Conservation (phyloP, 2,113 vertebrate genomes). For the Phylloscopus trochiloides region DNA sequence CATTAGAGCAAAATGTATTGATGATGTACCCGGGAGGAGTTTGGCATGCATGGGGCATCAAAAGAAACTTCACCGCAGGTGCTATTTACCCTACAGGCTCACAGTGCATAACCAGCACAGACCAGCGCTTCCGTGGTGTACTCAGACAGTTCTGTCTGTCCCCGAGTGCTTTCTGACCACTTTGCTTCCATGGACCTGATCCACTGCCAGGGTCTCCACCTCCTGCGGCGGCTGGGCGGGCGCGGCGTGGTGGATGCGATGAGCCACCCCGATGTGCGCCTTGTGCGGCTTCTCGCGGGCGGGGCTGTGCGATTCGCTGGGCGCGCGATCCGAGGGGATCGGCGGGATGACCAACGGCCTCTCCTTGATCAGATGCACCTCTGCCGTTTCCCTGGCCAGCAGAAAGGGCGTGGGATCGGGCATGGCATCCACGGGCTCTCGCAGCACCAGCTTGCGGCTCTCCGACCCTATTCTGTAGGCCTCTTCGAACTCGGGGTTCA, state of each 20-base stretch:
- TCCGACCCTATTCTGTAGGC: constrained; percentile 88
- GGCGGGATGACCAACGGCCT: constrained; percentile 90
- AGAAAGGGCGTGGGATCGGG: constrained; percentile 95
- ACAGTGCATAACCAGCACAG: constrained; percentile 78
- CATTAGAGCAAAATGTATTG: neutral
- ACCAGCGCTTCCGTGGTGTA: constrained; percentile 25
- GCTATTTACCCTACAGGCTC: constrained; percentile 61
- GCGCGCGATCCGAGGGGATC: constrained; percentile 80
- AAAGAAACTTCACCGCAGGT: constrained; percentile 52
- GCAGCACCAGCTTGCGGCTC: constrained; percentile 83
- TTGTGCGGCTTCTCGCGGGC: constrained; percentile 82
- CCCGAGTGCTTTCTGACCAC: constrained; percentile 88
- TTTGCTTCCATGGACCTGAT: constrained; percentile 88
- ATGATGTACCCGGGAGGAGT: constrained; percentile 60
- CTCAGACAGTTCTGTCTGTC: constrained; percentile 93
- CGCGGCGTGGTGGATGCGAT: constrained; percentile 83
- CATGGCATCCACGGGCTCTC: constrained; percentile 92
- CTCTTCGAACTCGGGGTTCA: constrained; percentile 93
- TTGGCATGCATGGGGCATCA: constrained; percentile 85
- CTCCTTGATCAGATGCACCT: constrained; percentile 86
- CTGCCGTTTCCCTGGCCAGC: constrained; percentile 81
- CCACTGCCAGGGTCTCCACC: constrained; percentile 90
- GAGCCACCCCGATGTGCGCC: constrained; percentile 90
- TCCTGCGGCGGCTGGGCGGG: constrained; percentile 75
- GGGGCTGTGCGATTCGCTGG: constrained; percentile 78